Percentiles rank a stretch among this genome's conserved stretches.
phyloP scores from a whole-genome alignment of 2,113 vertebrate genomes.

The Anguilla japonica region DNA sequence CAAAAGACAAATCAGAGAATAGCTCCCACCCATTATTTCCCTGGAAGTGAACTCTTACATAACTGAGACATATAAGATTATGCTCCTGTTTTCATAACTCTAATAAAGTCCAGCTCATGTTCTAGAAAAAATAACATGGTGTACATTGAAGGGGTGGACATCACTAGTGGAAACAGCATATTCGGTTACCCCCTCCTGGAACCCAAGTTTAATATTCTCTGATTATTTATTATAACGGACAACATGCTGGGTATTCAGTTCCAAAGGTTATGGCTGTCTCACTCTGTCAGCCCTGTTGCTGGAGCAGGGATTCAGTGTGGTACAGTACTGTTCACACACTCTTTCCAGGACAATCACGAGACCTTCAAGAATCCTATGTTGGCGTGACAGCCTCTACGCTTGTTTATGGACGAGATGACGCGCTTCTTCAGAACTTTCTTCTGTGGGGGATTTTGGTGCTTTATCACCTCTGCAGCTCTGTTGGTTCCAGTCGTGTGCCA shows the following conservation, averaged over 20 bases:
- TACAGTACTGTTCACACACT: background rate
- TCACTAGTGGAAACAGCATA: conserved; percentile 16
- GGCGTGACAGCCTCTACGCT: background rate
- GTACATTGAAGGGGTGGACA: conserved; percentile 34
- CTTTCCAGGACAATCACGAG: background rate
- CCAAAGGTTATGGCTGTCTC: background rate
- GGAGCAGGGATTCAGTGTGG: background rate
- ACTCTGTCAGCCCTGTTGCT: background rate
- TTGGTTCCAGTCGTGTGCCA: conserved; percentile 11
- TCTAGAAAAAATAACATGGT: conserved; percentile 38
- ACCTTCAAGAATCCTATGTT: background rate
- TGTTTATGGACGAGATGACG: background rate
- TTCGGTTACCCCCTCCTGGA: conserved; percentile 20
- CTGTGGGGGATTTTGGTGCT: conserved; percentile 13
- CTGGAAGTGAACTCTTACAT: conserved; percentile 36
- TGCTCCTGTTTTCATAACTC: conserved; percentile 48
- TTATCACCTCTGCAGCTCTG: conserved; percentile 27
- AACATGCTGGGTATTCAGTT: conserved; percentile 16
- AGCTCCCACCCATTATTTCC: conserved; percentile 17
- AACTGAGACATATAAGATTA: conserved; percentile 27
- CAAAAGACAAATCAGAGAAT: background rate
- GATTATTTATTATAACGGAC: background rate
- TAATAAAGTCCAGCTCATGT: conserved; percentile 27
- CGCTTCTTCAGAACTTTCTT: conserved; percentile 19
- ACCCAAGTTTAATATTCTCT: conserved; percentile 8